Base-by-base conservation (phyloP, 1,140 invertebrate species). In the Homalodisca vitripennis region DNA sequence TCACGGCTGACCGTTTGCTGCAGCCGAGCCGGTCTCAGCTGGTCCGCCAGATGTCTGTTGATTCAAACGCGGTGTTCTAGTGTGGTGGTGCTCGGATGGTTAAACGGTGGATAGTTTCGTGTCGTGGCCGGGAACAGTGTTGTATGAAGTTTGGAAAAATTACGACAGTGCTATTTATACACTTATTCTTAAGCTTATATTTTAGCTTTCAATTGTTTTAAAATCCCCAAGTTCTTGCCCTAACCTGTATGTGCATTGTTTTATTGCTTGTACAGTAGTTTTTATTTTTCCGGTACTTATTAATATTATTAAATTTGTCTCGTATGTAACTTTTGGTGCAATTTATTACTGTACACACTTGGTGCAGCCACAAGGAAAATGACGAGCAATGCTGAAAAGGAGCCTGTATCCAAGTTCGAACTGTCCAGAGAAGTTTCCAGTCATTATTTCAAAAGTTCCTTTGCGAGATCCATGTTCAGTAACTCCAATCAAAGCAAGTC, bases 401-500 rank as follows among this genome's bases (percentile, higher is more conserved):
- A 66, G 47, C 29, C 66, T 30, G 70, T 69, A 32, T 64, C 66
- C 13, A 73, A 80, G 69, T 82, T 82, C 68, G 80, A 78, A 41
- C 73, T 82, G 22, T 81, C 80, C 3, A 79, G 78, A 65, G 77
- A 80, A 68, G 79, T 80, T 14, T 70, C 77, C 2, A 76, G 76
- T 13, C 76, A 79, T 55, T 80, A 79, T 66, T 83, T 82, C 68
- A 82, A 83, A 72, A 82, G 81, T 68, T 79, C 77, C 14, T 83
- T 81, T 67, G 82, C 82, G 10, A 76, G 81, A 22, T 79, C 80
- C 0, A 74, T 75, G 74, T 76, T 83, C 66, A 77, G 72, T 48
- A 78, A 73, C 63, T 77, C 75, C 63, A 76, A 74, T 30, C 77
- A 79, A 13, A 76, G 75, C 13, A 81, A 82, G 68, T 82, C 81